Conservation (phyloP, 2,888 invertebrate genomes). For the Diaperis boleti region DNA sequence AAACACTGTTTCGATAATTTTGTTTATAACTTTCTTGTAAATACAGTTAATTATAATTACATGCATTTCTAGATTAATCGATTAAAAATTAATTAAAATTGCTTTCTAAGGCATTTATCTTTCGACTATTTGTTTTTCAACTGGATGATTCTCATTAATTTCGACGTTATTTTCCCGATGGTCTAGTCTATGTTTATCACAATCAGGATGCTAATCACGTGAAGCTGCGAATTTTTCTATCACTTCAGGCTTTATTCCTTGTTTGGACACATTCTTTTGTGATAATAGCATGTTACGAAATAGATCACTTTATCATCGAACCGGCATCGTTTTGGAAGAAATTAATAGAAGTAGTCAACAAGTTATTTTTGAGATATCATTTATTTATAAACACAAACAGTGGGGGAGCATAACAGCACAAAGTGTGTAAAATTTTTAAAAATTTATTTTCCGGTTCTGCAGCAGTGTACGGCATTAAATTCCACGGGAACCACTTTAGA, state of each 20-base stretch:
- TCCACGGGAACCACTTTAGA: slow-evolving; percentile 5
- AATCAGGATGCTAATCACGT: background rate
- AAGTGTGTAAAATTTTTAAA: no score
- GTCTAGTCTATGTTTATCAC: background rate
- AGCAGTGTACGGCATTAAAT: background rate
- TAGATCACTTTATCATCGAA: background rate
- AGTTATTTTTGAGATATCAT: no score
- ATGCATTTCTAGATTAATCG: background rate
- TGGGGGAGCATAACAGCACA: no score
- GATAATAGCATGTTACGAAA: background rate
- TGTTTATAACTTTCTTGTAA: background rate
- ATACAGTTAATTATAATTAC: background rate
- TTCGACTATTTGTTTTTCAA: background rate
- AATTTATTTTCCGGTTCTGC: no score
- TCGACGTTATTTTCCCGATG: background rate
- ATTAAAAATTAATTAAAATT: background rate
- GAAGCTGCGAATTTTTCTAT: background rate
- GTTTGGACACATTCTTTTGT: background rate
- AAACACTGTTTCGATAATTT: background rate
- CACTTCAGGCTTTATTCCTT: background rate
- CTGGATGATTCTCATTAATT: background rate
- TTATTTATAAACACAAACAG: background rate
- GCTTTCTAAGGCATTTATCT: background rate
- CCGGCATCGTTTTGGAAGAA: no score
- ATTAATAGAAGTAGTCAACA: no score